These are phyloP conservation scores for Paracentrotus lividus DNA, from an alignment of 53 echinoderm and acorn worm genomes.

Conservation along the genomic window DNA sequence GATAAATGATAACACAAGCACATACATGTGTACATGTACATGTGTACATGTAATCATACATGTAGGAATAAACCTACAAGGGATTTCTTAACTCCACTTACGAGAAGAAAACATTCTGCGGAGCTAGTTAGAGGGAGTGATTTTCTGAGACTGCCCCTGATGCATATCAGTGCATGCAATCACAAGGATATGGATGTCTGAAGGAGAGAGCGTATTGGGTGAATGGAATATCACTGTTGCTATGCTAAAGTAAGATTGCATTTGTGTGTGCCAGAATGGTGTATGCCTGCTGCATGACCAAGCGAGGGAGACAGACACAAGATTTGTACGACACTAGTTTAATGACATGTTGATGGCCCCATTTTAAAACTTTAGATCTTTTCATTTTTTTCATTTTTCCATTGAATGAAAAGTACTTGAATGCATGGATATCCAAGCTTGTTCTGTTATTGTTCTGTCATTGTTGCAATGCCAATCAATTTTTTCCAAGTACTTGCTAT, in stretches of 20 bases:
- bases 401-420: too few relatives aligned
- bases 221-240: slow-evolving; percentile 70
- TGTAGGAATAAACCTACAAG: too few relatives aligned
- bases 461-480: too few relatives aligned
- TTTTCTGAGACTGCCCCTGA: slow-evolving; percentile 59
- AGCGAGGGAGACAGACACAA: slow-evolving; percentile 35
- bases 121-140: too few relatives aligned
- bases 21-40: not conserved
- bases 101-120: too few relatives aligned
- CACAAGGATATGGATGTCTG: slow-evolving; percentile 63
- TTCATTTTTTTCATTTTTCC: too few relatives aligned
- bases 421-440: too few relatives aligned
- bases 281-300: not conserved
- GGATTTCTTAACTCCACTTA: too few relatives aligned
- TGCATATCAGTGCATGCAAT: slow-evolving; percentile 62
- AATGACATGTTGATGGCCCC: not conserved
- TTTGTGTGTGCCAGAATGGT: too few relatives aligned
- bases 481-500: too few relatives aligned
- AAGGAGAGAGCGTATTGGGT: slow-evolving; percentile 64
- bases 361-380: too few relatives aligned
- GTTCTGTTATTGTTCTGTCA: too few relatives aligned
- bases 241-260: slow-evolving; percentile 53
- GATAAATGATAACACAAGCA: not conserved
- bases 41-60: not conserved
- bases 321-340: not conserved